Percentiles rank a stretch among this genome's conserved stretches.
Conservation (phyloP, 2,797 vertebrate species). For the Coilia nasus region DNA sequence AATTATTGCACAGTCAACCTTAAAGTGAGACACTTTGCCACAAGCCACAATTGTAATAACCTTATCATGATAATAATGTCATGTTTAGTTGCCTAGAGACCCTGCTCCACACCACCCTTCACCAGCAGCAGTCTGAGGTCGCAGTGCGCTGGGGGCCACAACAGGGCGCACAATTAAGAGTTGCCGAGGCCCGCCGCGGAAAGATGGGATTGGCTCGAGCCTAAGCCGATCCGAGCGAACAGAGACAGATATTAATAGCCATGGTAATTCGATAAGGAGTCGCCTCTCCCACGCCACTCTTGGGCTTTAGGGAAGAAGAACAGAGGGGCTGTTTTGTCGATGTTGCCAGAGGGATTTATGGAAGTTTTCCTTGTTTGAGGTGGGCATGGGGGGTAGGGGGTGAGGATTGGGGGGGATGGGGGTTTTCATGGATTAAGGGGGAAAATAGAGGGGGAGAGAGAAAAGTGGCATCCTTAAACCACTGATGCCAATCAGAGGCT, state of each 20-base stretch:
- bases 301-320: slow-evolving; percentile 51
- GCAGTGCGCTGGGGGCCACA: not conserved
- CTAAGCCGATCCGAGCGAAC: slow-evolving; percentile 69
- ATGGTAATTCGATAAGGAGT: slow-evolving; percentile 73
- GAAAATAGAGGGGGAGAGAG: slow-evolving; percentile 53
- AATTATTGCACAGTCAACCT: too few relatives aligned
- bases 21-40: too few relatives aligned
- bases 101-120: not conserved
- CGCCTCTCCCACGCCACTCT: slow-evolving; percentile 55
- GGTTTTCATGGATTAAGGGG: slow-evolving; percentile 61
- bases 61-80: not conserved
- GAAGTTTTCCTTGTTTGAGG: slow-evolving; percentile 75
- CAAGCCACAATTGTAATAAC: too few relatives aligned
- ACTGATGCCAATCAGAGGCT: slow-evolving; percentile 58
- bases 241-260: slow-evolving; percentile 71
- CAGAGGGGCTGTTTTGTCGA: slow-evolving; percentile 75
- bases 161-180: slow-evolving; percentile 63
- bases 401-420: too few relatives aligned
- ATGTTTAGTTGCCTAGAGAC: not conserved
- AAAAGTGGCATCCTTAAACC: slow-evolving; percentile 66
- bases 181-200: slow-evolving; percentile 63
- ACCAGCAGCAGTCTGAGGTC: slow-evolving; percentile 4
- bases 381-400: slow-evolving; percentile 40
- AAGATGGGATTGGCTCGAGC: slow-evolving; percentile 72
- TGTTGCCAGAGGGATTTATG: slow-evolving; percentile 75